Evolutionary conservation across 2,888 invertebrate species (phyloP), one percentile per base, ranked within the genome.

Genomic region (Dexiosoma caninum): DNA sequence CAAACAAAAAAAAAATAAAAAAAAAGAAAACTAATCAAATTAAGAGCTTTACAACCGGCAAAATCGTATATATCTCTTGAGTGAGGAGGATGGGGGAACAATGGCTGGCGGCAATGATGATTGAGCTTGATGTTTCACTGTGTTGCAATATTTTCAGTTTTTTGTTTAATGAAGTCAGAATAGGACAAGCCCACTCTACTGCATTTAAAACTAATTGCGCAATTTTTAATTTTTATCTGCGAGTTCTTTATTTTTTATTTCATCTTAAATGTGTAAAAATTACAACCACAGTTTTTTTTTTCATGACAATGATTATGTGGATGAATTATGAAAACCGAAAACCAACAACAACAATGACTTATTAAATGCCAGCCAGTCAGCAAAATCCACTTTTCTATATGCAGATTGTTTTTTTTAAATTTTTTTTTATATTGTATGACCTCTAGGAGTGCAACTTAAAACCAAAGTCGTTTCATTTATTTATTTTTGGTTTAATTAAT

Each of bases 11-110:
- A 57, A n/a, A n/a, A n/a, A 21, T 10, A 53, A 42, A 60, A 27
- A 19, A 51, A 16, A 37, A 59, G 42, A 42, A 0, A 44, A 62
- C 70, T 64, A 57, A 77, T 78, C 64, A 78, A 78, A 78, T 78
- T 71, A 78, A 66, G 19, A 27, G 42, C 55, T 53, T 10, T 10
- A 10, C 66, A 67, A 64, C 46, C 37, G 51, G 44, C 62, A 32
- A 55, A 53, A 46, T 53, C 32, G 62, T 35, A 76, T 30, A 10
- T 5, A 55, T 55, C 46, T 42, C 27, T n/a, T 46, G 51, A 57
- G 19, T 19, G 37, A 42, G 35, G 44, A 14, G 14, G 30, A 35
- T 9, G 2, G 8, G 27, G 21, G 9, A 32, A 14, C 9, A 21
- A n/a, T 14, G 8, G 12, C 1, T 14, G 8, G 12, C 1, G 35